Conservation (phyloP, 2,113 vertebrate species). For the Rallus limicola region DNA sequence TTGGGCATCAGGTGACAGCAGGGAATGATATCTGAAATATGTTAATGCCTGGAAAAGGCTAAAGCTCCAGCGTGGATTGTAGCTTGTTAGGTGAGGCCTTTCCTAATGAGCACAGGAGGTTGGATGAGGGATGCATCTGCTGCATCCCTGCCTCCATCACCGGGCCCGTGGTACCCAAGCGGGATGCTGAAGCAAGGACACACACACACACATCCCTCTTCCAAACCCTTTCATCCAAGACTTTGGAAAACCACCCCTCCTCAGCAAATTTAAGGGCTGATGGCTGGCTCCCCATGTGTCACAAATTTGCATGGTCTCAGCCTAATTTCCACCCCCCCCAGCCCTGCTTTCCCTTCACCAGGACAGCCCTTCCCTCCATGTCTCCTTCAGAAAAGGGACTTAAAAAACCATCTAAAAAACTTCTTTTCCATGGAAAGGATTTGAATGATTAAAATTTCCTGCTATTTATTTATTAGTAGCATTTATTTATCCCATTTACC, state of each 20-base stretch:
- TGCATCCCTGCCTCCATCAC: neutral
- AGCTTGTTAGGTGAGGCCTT: neutral
- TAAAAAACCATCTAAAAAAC: no score
- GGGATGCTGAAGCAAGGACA: neutral
- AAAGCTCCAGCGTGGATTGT: neutral
- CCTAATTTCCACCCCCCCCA: no score
- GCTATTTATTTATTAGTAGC: accelerated
- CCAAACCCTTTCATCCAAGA: no score
- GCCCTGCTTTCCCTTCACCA: neutral
- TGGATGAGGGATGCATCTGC: accelerated
- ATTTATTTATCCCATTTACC: neutral
- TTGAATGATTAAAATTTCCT: no score
- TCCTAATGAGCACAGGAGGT: accelerated
- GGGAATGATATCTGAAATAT: neutral
- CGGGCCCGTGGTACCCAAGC: neutral
- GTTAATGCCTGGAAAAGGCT: neutral
- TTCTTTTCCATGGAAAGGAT: neutral
- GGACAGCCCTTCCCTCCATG: accelerated
- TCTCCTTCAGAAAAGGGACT: neutral
- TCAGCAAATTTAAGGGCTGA: neutral
- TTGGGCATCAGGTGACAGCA: neutral
- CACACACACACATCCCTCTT: no score
- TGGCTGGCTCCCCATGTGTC: neutral
- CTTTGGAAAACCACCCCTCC: neutral
- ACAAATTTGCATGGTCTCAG: neutral